Conservation (phyloP, 2,113 vertebrate genomes). For the Dipodomys stephensi region DNA sequence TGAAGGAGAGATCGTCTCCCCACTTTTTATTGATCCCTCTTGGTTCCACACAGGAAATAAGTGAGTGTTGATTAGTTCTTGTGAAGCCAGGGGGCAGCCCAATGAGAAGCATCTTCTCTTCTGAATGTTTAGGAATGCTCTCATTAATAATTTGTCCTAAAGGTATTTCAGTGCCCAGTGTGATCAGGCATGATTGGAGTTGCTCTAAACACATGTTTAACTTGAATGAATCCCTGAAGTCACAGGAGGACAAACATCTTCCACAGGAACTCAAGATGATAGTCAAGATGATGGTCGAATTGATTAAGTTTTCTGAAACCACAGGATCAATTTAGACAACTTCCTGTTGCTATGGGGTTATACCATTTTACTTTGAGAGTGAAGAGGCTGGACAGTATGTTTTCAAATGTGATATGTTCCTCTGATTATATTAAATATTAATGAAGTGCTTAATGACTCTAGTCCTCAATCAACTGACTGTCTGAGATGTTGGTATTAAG, state of each 20-base stretch:
- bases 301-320: slow-evolving; percentile 42
- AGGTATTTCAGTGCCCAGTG: background rate
- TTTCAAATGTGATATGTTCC: background rate
- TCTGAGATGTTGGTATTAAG: slow-evolving; percentile 7
- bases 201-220: background rate
- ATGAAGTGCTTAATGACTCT: background rate
- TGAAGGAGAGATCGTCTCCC: too few species aligned
- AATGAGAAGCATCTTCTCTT: background rate
- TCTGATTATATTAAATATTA: slow-evolving; percentile 47
- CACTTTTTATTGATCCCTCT: too few species aligned
- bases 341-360: background rate
- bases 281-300: background rate
- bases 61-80: background rate
- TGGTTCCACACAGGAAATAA: background rate
- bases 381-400: background rate
- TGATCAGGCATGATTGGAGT: background rate
- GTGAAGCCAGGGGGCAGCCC: background rate
- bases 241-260: background rate
- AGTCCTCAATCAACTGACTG: background rate
- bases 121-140: slow-evolving; percentile 31
- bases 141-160: slow-evolving; percentile 47
- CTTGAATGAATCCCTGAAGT: background rate
- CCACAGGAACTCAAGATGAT: background rate
- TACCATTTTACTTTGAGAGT: background rate
- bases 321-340: background rate